phyloP scores from a whole-genome alignment of 2,113 vertebrate species.

The Cynopterus brachyotis region DNA sequence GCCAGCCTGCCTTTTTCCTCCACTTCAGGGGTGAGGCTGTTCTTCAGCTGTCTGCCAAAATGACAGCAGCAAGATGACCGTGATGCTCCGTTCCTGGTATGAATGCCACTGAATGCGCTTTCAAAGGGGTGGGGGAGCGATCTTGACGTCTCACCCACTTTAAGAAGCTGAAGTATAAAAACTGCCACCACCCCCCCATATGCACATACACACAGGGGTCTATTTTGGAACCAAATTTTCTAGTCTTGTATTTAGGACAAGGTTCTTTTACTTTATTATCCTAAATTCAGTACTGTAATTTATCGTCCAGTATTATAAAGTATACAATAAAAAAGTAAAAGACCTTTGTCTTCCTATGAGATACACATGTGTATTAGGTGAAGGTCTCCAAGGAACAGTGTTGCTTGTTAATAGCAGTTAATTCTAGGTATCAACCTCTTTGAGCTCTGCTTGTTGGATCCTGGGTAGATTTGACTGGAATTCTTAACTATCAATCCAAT shows the following conservation, averaged over 20 bases:
- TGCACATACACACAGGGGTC: background rate
- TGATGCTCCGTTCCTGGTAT: rapidly evolving
- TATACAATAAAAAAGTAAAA: background rate
- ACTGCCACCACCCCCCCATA: background rate
- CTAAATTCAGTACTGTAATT: background rate
- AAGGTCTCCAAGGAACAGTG: background rate
- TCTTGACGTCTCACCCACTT: background rate
- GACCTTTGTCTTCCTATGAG: background rate
- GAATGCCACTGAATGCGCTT: background rate
- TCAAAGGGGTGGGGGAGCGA: background rate
- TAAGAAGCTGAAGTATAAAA: background rate
- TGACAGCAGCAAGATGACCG: background rate
- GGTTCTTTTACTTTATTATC: background rate
- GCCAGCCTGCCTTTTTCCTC: background rate
- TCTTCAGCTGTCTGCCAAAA: background rate
- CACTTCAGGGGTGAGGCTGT: background rate
- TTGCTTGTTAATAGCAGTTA: background rate
- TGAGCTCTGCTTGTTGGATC: background rate
- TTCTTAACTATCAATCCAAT: slow-evolving; percentile 62
- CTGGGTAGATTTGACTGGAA: background rate
- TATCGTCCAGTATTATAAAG: background rate
- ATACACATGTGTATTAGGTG: background rate
- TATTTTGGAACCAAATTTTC: background rate
- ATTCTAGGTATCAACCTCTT: background rate
- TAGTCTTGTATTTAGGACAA: background rate